Percentiles rank a stretch among this genome's conserved stretches.
Evolutionary conservation across 2,113 vertebrate species (phyloP).

Genomic region (Brienomyrus brachyistius): DNA sequence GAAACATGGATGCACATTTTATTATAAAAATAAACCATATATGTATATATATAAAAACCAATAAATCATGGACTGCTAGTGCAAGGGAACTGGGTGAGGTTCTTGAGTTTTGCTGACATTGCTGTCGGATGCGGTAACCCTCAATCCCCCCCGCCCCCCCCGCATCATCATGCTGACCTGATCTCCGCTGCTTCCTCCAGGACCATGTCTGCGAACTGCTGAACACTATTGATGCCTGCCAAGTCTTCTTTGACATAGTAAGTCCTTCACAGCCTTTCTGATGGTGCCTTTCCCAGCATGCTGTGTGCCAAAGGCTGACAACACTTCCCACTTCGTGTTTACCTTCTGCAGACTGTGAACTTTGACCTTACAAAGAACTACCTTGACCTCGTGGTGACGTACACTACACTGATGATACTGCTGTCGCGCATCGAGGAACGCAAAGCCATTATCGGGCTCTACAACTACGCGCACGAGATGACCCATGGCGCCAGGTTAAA

Average conservation of each 20-base stretch:
- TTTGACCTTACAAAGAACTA: slow-evolving; percentile 99
- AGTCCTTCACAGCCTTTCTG: slow-evolving; percentile 51
- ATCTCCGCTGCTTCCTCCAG: slow-evolving; percentile 49
- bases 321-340: neutral
- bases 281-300: neutral
- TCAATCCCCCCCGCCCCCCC: no score
- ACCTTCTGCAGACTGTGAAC: slow-evolving; percentile 80
- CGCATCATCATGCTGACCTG: neutral
- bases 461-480: slow-evolving; percentile 99
- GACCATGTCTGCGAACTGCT: slow-evolving; percentile 97
- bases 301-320: neutral
- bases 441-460: slow-evolving; percentile 95
- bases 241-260: slow-evolving; percentile 99
- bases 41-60: no score
- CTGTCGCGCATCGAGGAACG: slow-evolving; percentile 96
- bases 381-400: slow-evolving; percentile 93
- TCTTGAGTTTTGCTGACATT: neutral
- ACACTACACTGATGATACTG: slow-evolving; percentile 93
- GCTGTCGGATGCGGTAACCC: neutral
- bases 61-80: neutral
- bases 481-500: slow-evolving; percentile 87
- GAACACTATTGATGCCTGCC: slow-evolving; percentile 94
- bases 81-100: neutral
- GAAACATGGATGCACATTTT: neutral
- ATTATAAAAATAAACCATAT: no score